These are phyloP conservation scores for Eublepharis macularius DNA, from an alignment of 2,113 vertebrate genomes.

Conservation along the genomic window DNA sequence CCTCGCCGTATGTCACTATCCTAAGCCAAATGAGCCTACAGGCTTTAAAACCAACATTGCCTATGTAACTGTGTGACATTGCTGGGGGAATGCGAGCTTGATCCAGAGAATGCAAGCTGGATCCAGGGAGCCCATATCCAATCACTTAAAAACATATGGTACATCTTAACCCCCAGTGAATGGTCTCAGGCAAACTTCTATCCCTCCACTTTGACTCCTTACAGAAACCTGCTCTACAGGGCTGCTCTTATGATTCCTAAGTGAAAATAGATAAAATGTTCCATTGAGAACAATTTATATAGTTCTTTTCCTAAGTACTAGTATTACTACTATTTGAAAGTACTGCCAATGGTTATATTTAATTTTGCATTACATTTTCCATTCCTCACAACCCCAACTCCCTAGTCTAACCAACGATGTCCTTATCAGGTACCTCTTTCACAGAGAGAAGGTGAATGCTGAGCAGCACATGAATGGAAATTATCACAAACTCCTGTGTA, in stretches of 20 bases:
- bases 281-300: not conserved
- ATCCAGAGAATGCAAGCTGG: too few species aligned
- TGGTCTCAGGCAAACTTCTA: too few species aligned
- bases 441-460: slow-evolving; percentile 19
- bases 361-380: not conserved
- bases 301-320: not conserved
- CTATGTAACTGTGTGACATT: too few species aligned
- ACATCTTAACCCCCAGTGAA: too few species aligned
- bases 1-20: too few species aligned
- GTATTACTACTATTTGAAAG: not conserved
- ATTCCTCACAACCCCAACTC: not conserved
- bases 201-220: too few species aligned
- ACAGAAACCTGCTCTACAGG: too few species aligned
- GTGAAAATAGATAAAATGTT: not conserved
- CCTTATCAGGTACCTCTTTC: not conserved
- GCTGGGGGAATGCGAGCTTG: too few species aligned
- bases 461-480: slow-evolving; percentile 16
- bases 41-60: too few species aligned
- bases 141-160: too few species aligned
- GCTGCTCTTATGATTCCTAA: not conserved
- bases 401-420: not conserved
- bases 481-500: slow-evolving; percentile 20
- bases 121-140: too few species aligned
- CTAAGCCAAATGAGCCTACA: too few species aligned
- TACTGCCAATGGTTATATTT: not conserved